Conservation (phyloP, 2,888 invertebrate genomes). For the Pandemis corylana region DNA sequence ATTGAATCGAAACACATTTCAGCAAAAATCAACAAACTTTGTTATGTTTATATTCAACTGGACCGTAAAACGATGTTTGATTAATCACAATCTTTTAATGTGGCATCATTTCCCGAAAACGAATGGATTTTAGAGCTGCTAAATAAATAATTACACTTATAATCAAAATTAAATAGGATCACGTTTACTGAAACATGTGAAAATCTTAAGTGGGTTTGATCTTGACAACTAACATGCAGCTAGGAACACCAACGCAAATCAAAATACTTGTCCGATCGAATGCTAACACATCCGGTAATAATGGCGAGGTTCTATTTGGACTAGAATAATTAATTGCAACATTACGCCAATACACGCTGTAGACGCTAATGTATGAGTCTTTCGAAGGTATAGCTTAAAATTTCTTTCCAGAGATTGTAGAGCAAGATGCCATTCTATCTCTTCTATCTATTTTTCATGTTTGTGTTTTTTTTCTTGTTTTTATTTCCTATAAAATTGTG, state of each 20-base stretch:
- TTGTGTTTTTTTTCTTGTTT: too few species aligned
- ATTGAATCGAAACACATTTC: conserved; percentile 50
- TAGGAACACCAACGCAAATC: conserved; percentile 17
- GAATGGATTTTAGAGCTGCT: conserved; percentile 31
- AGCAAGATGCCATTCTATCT: neutral
- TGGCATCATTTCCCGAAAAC: conserved; percentile 35
- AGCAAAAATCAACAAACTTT: conserved; percentile 59
- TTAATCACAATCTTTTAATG: conserved; percentile 38
- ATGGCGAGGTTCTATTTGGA: conserved; percentile 18
- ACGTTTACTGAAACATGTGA: conserved; percentile 15
- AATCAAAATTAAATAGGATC: conserved; percentile 26
- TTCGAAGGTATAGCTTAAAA: neutral
- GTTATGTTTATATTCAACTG: conserved; percentile 51
- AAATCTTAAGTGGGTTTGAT: conserved; percentile 21
- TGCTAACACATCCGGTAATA: conserved; percentile 21
- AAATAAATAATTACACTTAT: conserved; percentile 32
- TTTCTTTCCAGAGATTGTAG: neutral
- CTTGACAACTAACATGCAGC: conserved; percentile 17
- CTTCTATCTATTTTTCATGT: too few species aligned
- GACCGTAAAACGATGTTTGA: conserved; percentile 38
- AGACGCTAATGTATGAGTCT: neutral
- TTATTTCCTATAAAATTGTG: too few species aligned
- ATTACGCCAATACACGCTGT: neutral
- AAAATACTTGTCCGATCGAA: conserved; percentile 16
- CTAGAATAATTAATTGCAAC: conserved; percentile 10